phyloP scores from a whole-genome alignment of 2,888 invertebrate species.

The Thalpophila matura region DNA sequence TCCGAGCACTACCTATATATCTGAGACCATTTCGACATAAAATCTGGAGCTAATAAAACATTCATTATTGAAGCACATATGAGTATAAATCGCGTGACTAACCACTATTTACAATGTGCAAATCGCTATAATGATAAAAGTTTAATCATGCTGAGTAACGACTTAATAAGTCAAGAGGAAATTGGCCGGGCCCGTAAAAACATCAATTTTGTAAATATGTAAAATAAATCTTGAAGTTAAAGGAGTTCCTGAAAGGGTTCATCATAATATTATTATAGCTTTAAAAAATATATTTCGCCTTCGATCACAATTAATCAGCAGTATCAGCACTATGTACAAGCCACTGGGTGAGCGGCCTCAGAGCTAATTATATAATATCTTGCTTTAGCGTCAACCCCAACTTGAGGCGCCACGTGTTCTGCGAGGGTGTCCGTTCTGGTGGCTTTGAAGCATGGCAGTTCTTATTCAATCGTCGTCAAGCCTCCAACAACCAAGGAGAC shows the following conservation, averaged over 20 bases:
- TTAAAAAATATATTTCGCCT: no score
- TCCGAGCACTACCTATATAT: no score
- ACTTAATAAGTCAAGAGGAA: slow-evolving; percentile 68
- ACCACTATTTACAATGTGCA: slow-evolving; percentile 60
- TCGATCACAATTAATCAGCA: no score
- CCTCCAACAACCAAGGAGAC: slow-evolving; percentile 85
- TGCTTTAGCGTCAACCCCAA: slow-evolving; percentile 90
- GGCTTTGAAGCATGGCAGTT: slow-evolving; percentile 91
- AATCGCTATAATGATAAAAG: slow-evolving; percentile 49
- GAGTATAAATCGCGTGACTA: slow-evolving; percentile 65
- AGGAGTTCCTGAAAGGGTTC: not conserved
- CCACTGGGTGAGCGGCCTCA: no score
- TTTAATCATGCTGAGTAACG: slow-evolving; percentile 69
- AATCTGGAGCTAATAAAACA: not conserved
- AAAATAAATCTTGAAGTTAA: not conserved
- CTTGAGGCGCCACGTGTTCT: slow-evolving; percentile 91
- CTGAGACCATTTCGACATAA: no score
- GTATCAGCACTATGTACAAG: no score
- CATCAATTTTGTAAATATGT: slow-evolving; percentile 17
- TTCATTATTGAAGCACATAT: not conserved
- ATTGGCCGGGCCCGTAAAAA: slow-evolving; percentile 66
- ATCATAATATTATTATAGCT: no score
- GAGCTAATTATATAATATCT: no score
- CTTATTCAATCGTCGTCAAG: slow-evolving; percentile 75
- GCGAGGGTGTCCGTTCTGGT: slow-evolving; percentile 91